Conservation (phyloP, 2,888 invertebrate genomes). For the Heterodera filipjevi region DNA sequence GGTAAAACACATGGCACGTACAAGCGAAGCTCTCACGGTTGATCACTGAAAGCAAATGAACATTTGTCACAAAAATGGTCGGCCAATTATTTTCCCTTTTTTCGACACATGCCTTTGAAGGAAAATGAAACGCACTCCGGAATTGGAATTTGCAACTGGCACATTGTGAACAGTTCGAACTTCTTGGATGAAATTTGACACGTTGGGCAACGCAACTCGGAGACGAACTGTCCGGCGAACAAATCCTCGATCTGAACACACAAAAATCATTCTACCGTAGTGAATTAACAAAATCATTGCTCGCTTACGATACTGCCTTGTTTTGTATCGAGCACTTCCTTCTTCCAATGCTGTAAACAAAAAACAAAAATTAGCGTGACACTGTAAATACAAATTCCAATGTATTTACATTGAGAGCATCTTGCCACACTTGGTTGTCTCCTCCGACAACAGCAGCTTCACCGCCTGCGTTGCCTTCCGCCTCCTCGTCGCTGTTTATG, state of each 20-base stretch:
- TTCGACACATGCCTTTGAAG: no score
- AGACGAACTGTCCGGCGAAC: conserved; percentile 76
- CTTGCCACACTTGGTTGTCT: neutral
- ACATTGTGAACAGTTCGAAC: conserved; percentile 88
- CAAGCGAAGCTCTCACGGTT: no score
- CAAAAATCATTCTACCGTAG: neutral
- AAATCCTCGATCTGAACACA: conserved; percentile 21
- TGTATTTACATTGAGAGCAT: neutral
- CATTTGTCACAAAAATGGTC: no score
- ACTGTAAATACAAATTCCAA: neutral
- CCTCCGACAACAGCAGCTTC: neutral
- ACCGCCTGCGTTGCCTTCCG: neutral
- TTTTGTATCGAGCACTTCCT: neutral
- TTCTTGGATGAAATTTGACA: conserved; percentile 79
- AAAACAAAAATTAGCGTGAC: no score
- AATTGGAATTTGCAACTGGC: conserved; percentile 83
- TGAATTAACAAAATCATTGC: neutral
- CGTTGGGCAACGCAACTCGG: conserved; percentile 80
- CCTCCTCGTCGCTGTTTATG: neutral
- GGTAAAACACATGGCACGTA: no score
- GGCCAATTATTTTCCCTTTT: no score
- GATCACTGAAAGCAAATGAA: no score
- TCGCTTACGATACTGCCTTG: neutral
- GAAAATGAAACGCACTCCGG: neutral
- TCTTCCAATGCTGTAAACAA: neutral